Evolutionary conservation across 53 echinoderm and acorn worm species (phyloP).

Genomic region (Actinopyga echinites): DNA sequence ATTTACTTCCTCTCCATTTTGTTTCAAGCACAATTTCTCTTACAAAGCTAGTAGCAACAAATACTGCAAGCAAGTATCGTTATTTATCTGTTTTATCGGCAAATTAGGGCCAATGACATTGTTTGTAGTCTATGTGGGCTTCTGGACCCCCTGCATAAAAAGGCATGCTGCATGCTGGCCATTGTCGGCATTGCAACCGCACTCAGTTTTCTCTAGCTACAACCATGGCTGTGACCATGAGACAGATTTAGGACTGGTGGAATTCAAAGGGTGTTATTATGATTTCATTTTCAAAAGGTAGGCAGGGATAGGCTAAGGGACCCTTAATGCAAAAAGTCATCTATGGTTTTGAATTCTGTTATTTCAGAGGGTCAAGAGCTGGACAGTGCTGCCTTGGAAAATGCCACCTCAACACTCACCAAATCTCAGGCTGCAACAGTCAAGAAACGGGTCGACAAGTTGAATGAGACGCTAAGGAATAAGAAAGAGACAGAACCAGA

Average conservation of each 20-base stretch:
- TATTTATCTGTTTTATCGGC: too few relatives aligned
- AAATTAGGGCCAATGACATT: too few relatives aligned
- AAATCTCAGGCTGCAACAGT: constrained; percentile 92
- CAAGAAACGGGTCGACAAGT: constrained; percentile 80
- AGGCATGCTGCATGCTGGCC: too few relatives aligned
- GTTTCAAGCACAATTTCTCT: too few relatives aligned
- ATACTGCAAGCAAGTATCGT: too few relatives aligned
- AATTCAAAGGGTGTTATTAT: not conserved
- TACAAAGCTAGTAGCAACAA: too few relatives aligned
- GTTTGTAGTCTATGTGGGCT: too few relatives aligned
- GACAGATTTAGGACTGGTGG: not conserved
- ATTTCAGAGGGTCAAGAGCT: constrained; percentile 80
- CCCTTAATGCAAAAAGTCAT: not conserved
- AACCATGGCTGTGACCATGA: too few relatives aligned
- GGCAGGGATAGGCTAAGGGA: not conserved
- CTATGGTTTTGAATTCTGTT: not conserved
- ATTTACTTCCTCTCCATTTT: too few relatives aligned
- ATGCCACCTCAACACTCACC: constrained; percentile 91
- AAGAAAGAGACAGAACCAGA: constrained; percentile 59
- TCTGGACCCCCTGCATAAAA: too few relatives aligned
- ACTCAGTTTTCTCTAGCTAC: too few relatives aligned
- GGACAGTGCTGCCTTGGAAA: constrained; percentile 65
- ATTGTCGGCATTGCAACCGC: too few relatives aligned
- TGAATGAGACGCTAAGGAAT: constrained; percentile 83
- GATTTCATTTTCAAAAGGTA: not conserved